A percentile compares a stretch with the other conserved stretches of the same genome.
Evolutionary conservation across 2,113 vertebrate species (phyloP).

Genomic region (Bambusicola thoracicus): DNA sequence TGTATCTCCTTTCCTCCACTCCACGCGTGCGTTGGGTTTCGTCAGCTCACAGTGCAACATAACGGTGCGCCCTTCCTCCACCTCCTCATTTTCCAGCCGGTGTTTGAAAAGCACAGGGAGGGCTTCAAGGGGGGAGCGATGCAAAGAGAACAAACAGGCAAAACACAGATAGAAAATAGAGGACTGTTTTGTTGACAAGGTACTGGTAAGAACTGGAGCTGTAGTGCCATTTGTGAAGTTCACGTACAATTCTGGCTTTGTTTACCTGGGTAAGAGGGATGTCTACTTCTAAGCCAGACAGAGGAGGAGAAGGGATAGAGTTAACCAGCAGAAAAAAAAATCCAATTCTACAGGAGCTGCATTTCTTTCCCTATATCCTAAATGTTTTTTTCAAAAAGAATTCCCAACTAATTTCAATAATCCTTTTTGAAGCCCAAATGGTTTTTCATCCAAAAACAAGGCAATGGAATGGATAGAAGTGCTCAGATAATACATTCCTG

Average conservation of each 20-base stretch:
- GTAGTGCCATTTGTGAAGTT: accelerated
- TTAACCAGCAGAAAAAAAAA: neutral
- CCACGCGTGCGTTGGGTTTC: conserved; percentile 71
- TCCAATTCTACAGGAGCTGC: neutral
- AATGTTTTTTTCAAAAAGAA: neutral
- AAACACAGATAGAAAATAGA: accelerated
- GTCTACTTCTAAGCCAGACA: neutral
- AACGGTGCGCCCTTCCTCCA: conserved; percentile 55
- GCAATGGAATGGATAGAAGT: accelerated
- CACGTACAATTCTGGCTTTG: accelerated
- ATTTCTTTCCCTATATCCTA: neutral
- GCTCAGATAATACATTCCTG: neutral
- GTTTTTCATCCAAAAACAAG: neutral
- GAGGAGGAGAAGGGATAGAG: neutral
- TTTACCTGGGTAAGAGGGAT: neutral
- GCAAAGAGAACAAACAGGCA: accelerated
- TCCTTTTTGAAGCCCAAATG: neutral
- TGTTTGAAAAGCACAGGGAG: conserved; percentile 56
- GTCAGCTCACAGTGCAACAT: conserved; percentile 79
- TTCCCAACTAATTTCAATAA: neutral
- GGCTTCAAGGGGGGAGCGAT: neutral
- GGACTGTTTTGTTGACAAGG: neutral
- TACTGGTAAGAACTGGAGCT: neutral
- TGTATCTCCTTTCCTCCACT: conserved; percentile 81
- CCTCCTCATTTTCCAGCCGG: conserved; percentile 76